phyloP scores from a whole-genome alignment of 2,797 vertebrate genomes.

The Amblyopsis hoosieri region DNA sequence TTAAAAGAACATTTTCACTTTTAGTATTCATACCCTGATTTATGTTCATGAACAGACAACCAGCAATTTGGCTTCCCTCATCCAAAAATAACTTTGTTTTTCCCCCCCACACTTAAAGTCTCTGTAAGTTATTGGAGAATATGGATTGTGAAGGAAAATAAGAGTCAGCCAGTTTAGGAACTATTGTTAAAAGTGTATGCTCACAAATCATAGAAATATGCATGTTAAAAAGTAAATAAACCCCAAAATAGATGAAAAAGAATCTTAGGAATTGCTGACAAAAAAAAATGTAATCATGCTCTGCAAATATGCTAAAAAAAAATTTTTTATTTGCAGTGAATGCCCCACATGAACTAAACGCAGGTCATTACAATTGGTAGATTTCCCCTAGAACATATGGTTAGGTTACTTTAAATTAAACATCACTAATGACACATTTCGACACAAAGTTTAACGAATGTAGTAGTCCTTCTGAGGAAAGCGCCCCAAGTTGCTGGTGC shows the following conservation, averaged over 20 bases:
- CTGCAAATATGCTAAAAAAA: too few relatives aligned
- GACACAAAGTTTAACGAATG: constrained; percentile 52
- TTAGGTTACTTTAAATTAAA: constrained; percentile 22
- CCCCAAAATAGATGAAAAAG: too few relatives aligned
- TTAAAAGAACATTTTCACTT: constrained; percentile 1
- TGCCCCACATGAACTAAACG: too few relatives aligned
- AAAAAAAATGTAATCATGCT: too few relatives aligned
- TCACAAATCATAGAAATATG: constrained; percentile 11
- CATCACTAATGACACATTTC: constrained; percentile 73
- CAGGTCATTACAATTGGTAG: too few relatives aligned
- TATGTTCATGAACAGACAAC: constrained; percentile 15
- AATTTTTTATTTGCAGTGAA: too few relatives aligned
- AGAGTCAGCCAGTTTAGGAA: not conserved
- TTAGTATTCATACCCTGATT: constrained; percentile 8
- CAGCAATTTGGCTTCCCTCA: not conserved
- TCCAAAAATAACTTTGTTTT: not conserved
- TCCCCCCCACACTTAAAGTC: too few relatives aligned
- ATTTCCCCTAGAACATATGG: too few relatives aligned
- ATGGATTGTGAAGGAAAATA: not conserved
- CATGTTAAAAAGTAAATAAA: constrained; percentile 34
- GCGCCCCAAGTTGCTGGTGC: constrained; percentile 6
- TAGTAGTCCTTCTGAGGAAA: constrained; percentile 66
- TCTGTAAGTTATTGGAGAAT: not conserved
- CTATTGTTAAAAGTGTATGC: not conserved
- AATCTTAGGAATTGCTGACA: too few relatives aligned